phyloP scores from a whole-genome alignment of 2,888 invertebrate genomes.

The Drosophila parthenogenetica region DNA sequence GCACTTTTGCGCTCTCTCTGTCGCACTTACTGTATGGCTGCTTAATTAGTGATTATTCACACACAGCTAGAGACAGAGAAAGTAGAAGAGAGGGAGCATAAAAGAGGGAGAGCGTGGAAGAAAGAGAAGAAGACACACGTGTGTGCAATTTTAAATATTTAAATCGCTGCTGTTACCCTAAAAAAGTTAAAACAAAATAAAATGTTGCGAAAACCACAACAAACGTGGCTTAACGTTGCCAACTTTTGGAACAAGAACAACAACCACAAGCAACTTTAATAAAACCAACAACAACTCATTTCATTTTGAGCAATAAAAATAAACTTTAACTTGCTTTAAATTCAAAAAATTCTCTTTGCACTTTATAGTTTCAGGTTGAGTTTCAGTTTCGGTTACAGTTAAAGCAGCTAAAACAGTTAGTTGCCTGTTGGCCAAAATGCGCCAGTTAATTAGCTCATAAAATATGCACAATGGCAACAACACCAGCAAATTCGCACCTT shows the following conservation, averaged over 20 bases:
- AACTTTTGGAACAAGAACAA: conserved; percentile 32
- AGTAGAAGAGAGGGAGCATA: neutral
- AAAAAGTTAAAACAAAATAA: conserved; percentile 18
- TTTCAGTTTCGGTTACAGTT: neutral
- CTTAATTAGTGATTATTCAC: conserved; percentile 62
- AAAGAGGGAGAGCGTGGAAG: neutral
- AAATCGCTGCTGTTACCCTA: conserved; percentile 22
- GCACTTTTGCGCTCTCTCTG: neutral
- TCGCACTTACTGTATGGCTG: conserved; percentile 6
- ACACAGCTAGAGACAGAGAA: conserved; percentile 16
- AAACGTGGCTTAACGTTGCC: conserved; percentile 36
- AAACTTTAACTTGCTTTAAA: conserved; percentile 12
- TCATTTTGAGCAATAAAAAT: conserved; percentile 35
- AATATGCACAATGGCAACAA: conserved; percentile 72
- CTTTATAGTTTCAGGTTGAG: neutral
- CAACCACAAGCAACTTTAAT: neutral
- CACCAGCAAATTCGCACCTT: conserved; percentile 66
- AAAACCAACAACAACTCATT: conserved; percentile 6
- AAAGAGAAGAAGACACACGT: neutral
- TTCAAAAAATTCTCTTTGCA: neutral
- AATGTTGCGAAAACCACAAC: conserved; percentile 44
- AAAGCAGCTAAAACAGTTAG: conserved; percentile 20
- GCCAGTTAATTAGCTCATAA: conserved; percentile 79
- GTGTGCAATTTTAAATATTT: conserved; percentile 42
- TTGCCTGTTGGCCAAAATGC: conserved; percentile 53